These are phyloP conservation scores for Sciaenops ocellatus DNA, from an alignment of 2,797 vertebrate species.

Conservation along the genomic window DNA sequence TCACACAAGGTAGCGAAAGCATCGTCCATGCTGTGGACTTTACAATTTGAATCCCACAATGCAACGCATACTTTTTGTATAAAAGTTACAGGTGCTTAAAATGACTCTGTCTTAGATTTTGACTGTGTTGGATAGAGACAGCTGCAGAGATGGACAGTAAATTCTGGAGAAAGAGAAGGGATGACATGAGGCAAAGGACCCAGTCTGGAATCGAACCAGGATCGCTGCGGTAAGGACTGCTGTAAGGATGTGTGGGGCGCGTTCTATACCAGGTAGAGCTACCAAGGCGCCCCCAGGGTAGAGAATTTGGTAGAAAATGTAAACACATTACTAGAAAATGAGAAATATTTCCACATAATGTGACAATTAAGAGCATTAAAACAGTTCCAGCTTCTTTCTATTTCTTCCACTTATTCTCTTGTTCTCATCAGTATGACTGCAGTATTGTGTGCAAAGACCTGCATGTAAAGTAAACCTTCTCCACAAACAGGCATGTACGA, in stretches of 20 bases:
- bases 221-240: too few relatives aligned
- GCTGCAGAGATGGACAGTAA: too few relatives aligned
- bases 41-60: not conserved
- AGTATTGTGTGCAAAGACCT: not conserved
- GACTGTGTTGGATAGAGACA: not conserved
- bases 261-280: too few relatives aligned
- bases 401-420: slow-evolving; percentile 8
- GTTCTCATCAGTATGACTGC: not conserved
- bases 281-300: not conserved
- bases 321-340: not conserved
- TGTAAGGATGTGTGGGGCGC: too few relatives aligned
- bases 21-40: not conserved
- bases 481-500: not conserved
- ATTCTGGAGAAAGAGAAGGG: too few relatives aligned
- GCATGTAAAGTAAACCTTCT: not conserved
- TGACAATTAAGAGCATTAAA: not conserved
- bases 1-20: not conserved
- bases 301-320: not conserved
- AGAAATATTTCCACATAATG: not conserved
- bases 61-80: not conserved
- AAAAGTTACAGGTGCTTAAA: not conserved
- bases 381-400: not conserved
- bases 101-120: not conserved
- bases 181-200: too few relatives aligned
- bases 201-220: too few relatives aligned